Base-by-base conservation (phyloP, 2,888 invertebrate genomes). In the Falcaria lacertinaria region DNA sequence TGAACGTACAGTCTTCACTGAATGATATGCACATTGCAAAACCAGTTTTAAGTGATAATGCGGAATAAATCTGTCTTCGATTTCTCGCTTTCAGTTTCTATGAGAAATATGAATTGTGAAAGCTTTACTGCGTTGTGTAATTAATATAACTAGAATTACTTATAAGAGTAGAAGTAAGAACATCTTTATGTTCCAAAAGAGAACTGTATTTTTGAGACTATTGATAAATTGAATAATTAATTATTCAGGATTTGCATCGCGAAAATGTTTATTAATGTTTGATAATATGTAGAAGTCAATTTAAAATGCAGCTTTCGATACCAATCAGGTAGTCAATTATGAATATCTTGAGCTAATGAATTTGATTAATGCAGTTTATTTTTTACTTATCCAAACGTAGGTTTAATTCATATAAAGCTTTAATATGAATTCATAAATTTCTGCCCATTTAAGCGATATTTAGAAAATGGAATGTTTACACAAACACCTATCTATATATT, bases 21-120 rank as follows among this genome's bases (percentile, higher is more conserved):
- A 28, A 28, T 25, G 22, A 8, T 37, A 37, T 11, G 22, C 37
- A 25, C 8, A 37, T 22, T 28, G 28, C 28, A 37, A 22, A 37
- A 37, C 37, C 22, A 8, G 37, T 37, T 37, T 22, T 14, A 15
- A 22, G 16, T 36, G 22, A 37, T 22, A 37, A 14, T 22, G 22
- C 13, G 16, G 22, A 19, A 37, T 37, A 25, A 22, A 15, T 22
- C 22, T 15, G 25, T 8, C 37, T 4, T 22, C 22, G 15, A 37
- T 37, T 37, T 22, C 25, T 33, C 25, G 37, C 37, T 37, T 37
- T 37, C 37, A 15, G 22, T 37, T 37, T 37, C 37, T 22, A 37
- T 37, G 8, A 13, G 22, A 37, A 37, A 22, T 37, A 22, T 25
- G 13, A 22, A 25, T 15, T 37, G 37, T 37, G 37, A 37, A 37